phyloP scores from a whole-genome alignment of 2,113 vertebrate genomes.

The Willisornis vidua region DNA sequence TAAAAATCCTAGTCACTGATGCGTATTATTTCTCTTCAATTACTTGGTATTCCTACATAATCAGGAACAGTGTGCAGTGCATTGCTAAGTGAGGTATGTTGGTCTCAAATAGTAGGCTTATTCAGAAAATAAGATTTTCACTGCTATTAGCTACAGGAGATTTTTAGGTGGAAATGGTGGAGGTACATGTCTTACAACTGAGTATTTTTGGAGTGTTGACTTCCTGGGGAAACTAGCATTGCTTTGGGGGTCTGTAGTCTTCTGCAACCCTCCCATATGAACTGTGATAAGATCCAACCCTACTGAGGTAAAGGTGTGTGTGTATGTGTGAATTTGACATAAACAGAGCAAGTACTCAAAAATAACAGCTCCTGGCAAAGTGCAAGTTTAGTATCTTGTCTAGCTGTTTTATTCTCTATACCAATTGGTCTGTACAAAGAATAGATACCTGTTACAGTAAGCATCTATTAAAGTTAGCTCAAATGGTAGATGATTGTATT shows the following conservation, averaged over 20 bases:
- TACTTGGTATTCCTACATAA: constrained; percentile 15
- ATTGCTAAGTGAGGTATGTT: constrained; percentile 3
- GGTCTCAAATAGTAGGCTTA: background rate
- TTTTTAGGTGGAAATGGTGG: background rate
- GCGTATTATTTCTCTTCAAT: constrained; percentile 23
- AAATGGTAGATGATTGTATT: background rate
- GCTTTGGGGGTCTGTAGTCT: background rate
- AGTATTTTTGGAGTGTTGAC: background rate
- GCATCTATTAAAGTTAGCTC: background rate
- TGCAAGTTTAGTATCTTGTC: background rate
- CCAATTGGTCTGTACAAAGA: background rate
- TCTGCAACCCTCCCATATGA: background rate
- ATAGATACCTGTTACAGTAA: background rate
- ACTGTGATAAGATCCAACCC: background rate
- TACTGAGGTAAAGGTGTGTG: background rate
- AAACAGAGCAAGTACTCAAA: background rate
- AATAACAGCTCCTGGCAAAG: background rate
- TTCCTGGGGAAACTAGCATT: background rate
- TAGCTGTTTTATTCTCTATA: background rate
- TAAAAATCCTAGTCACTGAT: constrained; percentile 14
- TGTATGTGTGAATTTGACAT: background rate
- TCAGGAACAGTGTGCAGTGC: background rate
- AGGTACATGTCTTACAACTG: background rate
- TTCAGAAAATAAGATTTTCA: background rate
- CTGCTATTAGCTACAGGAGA: background rate